These are phyloP conservation scores for Branchellion lobata DNA, from an alignment of 2,888 invertebrate genomes.

Conservation along the genomic window DNA sequence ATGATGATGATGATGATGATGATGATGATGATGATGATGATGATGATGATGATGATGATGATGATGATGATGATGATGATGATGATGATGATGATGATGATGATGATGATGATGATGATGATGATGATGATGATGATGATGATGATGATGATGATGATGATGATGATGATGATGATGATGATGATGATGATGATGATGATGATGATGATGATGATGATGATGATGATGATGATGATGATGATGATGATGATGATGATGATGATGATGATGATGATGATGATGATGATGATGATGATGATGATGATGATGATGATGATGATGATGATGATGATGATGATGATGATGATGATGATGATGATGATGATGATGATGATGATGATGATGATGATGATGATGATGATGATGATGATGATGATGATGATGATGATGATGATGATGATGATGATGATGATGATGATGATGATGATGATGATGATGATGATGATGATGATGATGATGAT, in stretches of 20 bases:
- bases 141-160: constrained; percentile 9
- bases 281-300: constrained; percentile 38
- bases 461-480: constrained; percentile 28
- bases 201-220: constrained; percentile 10
- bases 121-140: not conserved
- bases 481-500: constrained; percentile 27
- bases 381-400: constrained; percentile 38
- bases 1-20: constrained; percentile 7
- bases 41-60: not conserved
- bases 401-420: constrained; percentile 33
- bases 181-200: constrained; percentile 7
- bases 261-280: constrained; percentile 32
- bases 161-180: not conserved
- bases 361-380: constrained; percentile 34
- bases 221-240: constrained; percentile 41
- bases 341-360: constrained; percentile 33
- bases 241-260: constrained; percentile 37
- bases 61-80: constrained; percentile 24
- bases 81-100: constrained; percentile 31
- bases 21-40: not conserved
- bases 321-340: constrained; percentile 41
- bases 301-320: constrained; percentile 38
- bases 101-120: constrained; percentile 14
- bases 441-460: constrained; percentile 38
- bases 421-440: constrained; percentile 32